Conservation (phyloP, 2,888 invertebrate species). For the Dryococelus australis region DNA sequence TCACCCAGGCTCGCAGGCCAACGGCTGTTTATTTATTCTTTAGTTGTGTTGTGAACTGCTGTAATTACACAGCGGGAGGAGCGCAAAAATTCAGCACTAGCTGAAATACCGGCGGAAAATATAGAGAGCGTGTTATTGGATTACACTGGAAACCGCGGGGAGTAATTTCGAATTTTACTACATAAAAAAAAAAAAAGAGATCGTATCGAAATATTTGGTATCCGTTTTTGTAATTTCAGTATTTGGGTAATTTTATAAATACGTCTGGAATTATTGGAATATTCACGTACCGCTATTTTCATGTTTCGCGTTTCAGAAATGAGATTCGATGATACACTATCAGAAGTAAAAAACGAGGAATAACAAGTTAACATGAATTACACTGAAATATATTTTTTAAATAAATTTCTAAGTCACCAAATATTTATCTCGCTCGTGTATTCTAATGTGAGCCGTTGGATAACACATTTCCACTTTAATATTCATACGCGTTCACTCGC, state of each 20-base stretch:
- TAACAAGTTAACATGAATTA: too few relatives aligned
- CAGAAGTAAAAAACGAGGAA: too few relatives aligned
- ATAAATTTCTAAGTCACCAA: too few relatives aligned
- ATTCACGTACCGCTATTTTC: neutral
- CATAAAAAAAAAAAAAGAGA: neutral
- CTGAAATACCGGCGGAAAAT: neutral
- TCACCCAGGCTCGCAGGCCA: neutral
- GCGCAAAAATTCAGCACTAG: neutral
- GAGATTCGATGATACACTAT: too few relatives aligned
- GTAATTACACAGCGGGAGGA: neutral
- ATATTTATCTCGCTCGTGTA: too few relatives aligned
- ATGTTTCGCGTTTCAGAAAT: too few relatives aligned
- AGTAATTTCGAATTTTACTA: neutral
- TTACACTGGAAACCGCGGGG: neutral
- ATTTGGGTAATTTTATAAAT: neutral
- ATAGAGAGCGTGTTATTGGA: neutral
- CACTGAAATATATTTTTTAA: too few relatives aligned
- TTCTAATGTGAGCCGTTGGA: too few relatives aligned
- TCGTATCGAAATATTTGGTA: neutral
- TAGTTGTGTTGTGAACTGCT: neutral
- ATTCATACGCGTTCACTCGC: too few relatives aligned
- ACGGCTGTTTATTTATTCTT: neutral
- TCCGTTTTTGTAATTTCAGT: neutral
- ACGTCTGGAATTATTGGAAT: neutral
- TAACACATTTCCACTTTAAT: too few relatives aligned